Base-by-base conservation (phyloP, 2,797 vertebrate genomes). In the Sebastes itinus region DNA sequence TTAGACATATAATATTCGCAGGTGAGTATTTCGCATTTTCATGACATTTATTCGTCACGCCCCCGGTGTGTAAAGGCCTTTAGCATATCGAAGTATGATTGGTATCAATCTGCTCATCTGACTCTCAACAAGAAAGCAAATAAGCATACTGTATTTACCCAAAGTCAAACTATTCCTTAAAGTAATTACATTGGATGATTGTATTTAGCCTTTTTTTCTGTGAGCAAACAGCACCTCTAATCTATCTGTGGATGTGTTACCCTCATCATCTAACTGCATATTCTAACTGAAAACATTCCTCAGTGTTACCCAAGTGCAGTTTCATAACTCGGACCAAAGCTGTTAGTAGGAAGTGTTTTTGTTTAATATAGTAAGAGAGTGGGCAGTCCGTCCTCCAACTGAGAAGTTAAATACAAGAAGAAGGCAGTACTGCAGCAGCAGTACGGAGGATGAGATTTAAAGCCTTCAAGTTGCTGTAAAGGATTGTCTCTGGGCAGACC, bases 291-390 rank as follows among this genome's bases (percentile, higher is more conserved):
- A 78, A 78, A 77, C 52, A 59, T 70, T 75, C 10, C 25, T 80
- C 69, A 12, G 71, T 67, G 58, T 80, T 82, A 81, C 69, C 68
- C 68, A 80, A 83, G 76, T 52, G 64, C 59, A 61, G 89, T 92
- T 93, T 93, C 84, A 89, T 92, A 92, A 92, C 83, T 83, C 12
- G 11, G 46, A 80, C 81, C 78, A 84, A 86, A 88, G 83, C 87
- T 82, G 88, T 82, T 82, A 88, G 89, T 85, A 89, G 92, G 87
- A 92, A 87, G 88, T 78, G 81, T 82, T 85, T 90, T 87, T 88
- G 87, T 92, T 94, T 91, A 84, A 91, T 91, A 89, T 90, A 91
- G 92, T 87, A 89, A 77, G 77, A 88, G 91, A 88, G 90, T 92
- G 88, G 91, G 91, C 83, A 88, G 89, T 58, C 42, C 49, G 52